Percentiles rank a stretch among this genome's conserved stretches.
phyloP scores from a whole-genome alignment of 2,113 vertebrate genomes.

The Microtus montanus region DNA sequence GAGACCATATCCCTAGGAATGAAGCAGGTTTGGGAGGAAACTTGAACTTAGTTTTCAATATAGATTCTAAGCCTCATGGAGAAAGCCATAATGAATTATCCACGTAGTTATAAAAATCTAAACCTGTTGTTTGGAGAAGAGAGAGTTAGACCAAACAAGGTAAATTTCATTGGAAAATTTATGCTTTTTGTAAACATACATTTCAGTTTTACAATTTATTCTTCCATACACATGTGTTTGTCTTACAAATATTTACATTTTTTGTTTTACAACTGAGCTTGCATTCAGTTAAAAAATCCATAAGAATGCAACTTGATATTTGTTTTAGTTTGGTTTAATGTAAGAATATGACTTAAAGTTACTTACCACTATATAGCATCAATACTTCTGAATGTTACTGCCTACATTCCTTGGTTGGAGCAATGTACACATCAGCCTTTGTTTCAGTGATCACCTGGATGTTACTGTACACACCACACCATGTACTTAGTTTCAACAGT shows the following conservation, averaged over 20 bases:
- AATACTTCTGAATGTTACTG: background rate
- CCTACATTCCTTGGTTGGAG: too few relatives aligned
- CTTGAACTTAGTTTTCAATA: background rate
- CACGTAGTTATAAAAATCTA: background rate
- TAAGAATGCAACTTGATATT: background rate
- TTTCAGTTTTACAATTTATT: slow-evolving; percentile 42
- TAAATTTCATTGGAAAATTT: background rate
- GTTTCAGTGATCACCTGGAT: background rate
- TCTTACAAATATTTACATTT: background rate
- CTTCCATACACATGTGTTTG: background rate
- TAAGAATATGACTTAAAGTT: slow-evolving; percentile 8
- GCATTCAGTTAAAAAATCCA: background rate
- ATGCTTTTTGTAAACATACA: slow-evolving; percentile 24
- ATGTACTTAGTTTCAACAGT: background rate
- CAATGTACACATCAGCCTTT: background rate
- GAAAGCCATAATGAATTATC: background rate
- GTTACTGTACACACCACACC: too few relatives aligned
- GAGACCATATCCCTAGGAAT: background rate
- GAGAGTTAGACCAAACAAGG: background rate
- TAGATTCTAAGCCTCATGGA: background rate
- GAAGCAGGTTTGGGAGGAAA: background rate
- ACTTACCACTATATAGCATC: background rate
- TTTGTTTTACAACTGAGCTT: slow-evolving; percentile 13
- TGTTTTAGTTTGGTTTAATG: slow-evolving; percentile 17
- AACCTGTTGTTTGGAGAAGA: background rate